Percentiles rank a stretch among this genome's conserved stretches.
These are phyloP conservation scores for Colossoma macropomum DNA, from an alignment of 2,113 vertebrate species.

Conservation along the genomic window DNA sequence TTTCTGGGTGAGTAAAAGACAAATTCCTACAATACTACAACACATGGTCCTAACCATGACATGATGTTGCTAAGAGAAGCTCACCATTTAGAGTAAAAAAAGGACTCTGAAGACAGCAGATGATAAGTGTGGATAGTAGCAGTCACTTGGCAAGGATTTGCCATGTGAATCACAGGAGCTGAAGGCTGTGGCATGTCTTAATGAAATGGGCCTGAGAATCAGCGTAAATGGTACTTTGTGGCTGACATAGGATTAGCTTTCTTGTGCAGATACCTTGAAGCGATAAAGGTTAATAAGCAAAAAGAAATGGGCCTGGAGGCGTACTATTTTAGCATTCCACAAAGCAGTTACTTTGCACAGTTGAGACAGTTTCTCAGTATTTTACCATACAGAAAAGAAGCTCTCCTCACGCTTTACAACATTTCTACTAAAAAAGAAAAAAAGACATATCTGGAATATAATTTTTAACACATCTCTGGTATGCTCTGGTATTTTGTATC, in stretches of 20 bases:
- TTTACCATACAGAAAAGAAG: neutral
- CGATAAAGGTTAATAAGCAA: slow-evolving; percentile 27
- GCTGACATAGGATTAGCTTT: slow-evolving; percentile 37
- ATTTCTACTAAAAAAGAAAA: neutral
- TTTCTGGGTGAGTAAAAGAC: slow-evolving; percentile 5
- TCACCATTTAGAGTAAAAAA: slow-evolving; percentile 6
- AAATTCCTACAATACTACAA: neutral
- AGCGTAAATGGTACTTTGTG: slow-evolving; percentile 14
- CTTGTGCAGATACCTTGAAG: slow-evolving; percentile 45
- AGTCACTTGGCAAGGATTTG: slow-evolving; percentile 6
- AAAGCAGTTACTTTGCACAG: neutral
- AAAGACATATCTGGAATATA: neutral
- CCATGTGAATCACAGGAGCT: neutral
- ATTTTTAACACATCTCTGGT: neutral
- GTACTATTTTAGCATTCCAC: neutral
- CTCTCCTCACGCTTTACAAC: slow-evolving; percentile 9
- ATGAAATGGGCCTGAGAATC: slow-evolving; percentile 8
- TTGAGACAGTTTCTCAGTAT: neutral
- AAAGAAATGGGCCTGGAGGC: neutral
- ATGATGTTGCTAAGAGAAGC: neutral
- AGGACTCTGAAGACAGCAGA: neutral
- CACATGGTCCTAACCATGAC: slow-evolving; percentile 3
- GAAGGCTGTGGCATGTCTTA: neutral
- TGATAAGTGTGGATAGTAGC: neutral
- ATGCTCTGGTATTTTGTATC: too few species aligned